These are phyloP conservation scores for Eupeodes luniger DNA, from an alignment of 2,888 invertebrate species.

Conservation along the genomic window DNA sequence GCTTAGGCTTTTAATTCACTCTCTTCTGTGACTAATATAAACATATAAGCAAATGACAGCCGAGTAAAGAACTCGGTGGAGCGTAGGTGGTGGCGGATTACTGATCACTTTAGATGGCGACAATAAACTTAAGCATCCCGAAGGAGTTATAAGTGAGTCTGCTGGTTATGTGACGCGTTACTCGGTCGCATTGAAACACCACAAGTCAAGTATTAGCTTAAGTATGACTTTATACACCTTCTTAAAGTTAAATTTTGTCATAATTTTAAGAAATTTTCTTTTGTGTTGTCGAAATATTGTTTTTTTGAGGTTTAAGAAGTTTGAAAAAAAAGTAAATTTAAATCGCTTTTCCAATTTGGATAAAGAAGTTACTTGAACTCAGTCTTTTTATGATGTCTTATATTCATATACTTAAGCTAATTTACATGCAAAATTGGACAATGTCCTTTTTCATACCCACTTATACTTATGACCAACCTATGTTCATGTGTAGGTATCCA, in stretches of 20 bases:
- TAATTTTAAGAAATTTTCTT: constrained; percentile 2
- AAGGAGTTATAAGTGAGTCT: constrained; percentile 48
- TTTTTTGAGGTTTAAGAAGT: constrained; percentile 1
- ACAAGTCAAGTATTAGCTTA: not conserved
- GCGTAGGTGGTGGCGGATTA: constrained; percentile 80
- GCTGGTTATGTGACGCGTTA: constrained; percentile 11
- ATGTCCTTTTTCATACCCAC: constrained; percentile 37
- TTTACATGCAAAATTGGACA: constrained; percentile 62
- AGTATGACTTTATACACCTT: constrained; percentile 65
- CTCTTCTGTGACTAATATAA: constrained; percentile 81
- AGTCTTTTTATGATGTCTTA: constrained; percentile 15
- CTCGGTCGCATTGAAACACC: not conserved
- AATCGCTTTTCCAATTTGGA: constrained; percentile 36
- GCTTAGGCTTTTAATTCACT: constrained; percentile 13
- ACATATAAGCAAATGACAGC: constrained; percentile 84
- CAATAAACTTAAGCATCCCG: constrained; percentile 75
- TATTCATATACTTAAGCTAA: not conserved
- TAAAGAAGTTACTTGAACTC: constrained; percentile 24
- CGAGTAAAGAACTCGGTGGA: constrained; percentile 77
- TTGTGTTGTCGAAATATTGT: not conserved
- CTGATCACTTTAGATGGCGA: constrained; percentile 73
- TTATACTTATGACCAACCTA: too few species aligned
- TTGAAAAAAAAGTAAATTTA: constrained; percentile 35
- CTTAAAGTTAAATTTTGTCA: constrained; percentile 30
- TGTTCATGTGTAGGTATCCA: too few species aligned